A percentile compares a stretch with the other conserved stretches of the same genome.
Conservation (phyloP, 2,888 invertebrate species). For the Leptothorax acervorum region DNA sequence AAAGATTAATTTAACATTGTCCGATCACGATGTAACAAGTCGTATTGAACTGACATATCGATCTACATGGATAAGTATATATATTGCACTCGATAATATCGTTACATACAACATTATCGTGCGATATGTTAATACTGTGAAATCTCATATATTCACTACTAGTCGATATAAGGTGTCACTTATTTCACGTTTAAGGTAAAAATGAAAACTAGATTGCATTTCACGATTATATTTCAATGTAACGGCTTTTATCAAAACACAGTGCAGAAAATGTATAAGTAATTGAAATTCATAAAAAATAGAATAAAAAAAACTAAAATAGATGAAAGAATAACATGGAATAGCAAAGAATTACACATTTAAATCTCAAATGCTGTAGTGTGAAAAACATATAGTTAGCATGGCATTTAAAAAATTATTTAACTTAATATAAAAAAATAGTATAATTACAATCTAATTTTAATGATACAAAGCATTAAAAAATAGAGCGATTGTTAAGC, state of each 20-base stretch:
- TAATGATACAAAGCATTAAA: background rate
- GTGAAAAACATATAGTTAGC: background rate
- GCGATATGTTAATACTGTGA: background rate
- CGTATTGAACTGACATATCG: background rate
- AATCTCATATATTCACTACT: background rate
- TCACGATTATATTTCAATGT: background rate
- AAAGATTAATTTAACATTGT: background rate
- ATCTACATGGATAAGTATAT: background rate
- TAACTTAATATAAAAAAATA: background rate
- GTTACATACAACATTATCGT: background rate
- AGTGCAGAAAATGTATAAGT: background rate
- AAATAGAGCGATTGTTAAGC: background rate
- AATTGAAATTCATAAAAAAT: background rate
- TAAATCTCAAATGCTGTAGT: background rate
- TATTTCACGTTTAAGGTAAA: background rate
- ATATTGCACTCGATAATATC: background rate
- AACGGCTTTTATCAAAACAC: background rate
- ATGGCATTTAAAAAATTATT: too few relatives aligned
- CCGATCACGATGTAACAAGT: background rate
- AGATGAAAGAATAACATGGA: background rate
- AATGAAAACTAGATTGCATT: background rate
- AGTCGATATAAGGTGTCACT: background rate
- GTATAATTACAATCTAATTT: background rate
- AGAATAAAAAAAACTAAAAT: background rate
- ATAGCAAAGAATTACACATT: background rate